These are phyloP conservation scores for Neuroscelio doddi DNA, from an alignment of 2,888 invertebrate genomes.

Conservation along the genomic window DNA sequence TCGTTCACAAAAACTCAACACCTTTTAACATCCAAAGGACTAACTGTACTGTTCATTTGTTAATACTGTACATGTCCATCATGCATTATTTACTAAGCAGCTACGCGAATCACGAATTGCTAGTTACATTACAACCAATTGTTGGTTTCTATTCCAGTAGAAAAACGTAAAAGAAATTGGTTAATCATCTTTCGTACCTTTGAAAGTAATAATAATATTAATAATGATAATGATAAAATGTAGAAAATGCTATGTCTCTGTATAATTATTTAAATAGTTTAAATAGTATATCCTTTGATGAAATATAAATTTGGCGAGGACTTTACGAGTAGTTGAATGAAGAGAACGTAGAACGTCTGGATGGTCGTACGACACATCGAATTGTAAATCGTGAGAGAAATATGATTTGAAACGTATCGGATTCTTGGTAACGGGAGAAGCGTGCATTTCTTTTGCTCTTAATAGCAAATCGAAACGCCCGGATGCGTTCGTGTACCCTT, in stretches of 20 bases:
- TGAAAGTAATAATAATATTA: too few relatives aligned
- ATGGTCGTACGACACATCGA: too few relatives aligned
- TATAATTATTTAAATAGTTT: too few relatives aligned
- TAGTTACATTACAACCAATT: slow-evolving; percentile 41
- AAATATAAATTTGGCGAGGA: too few relatives aligned
- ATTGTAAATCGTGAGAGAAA: slow-evolving; percentile 38
- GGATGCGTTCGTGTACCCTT: slow-evolving; percentile 29
- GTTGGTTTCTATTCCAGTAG: too few relatives aligned
- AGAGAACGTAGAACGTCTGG: too few relatives aligned
- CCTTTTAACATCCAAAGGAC: slow-evolving; percentile 22
- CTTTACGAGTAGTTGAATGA: too few relatives aligned
- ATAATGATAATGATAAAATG: too few relatives aligned
- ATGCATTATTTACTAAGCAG: slow-evolving; percentile 45
- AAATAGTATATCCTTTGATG: too few relatives aligned
- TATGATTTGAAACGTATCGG: slow-evolving; percentile 39
- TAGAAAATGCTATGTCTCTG: too few relatives aligned
- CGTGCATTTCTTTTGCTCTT: slow-evolving; percentile 43
- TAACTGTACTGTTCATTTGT: slow-evolving; percentile 47
- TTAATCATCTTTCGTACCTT: too few relatives aligned
- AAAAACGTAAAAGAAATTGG: too few relatives aligned
- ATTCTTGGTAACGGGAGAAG: slow-evolving; percentile 47
- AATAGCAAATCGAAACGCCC: slow-evolving; percentile 35
- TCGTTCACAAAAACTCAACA: slow-evolving; percentile 36
- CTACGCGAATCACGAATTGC: slow-evolving; percentile 44
- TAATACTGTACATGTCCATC: slow-evolving; percentile 46